Base-by-base conservation (phyloP, 2,113 vertebrate genomes). In the Ophthalmolycus amberensis region DNA sequence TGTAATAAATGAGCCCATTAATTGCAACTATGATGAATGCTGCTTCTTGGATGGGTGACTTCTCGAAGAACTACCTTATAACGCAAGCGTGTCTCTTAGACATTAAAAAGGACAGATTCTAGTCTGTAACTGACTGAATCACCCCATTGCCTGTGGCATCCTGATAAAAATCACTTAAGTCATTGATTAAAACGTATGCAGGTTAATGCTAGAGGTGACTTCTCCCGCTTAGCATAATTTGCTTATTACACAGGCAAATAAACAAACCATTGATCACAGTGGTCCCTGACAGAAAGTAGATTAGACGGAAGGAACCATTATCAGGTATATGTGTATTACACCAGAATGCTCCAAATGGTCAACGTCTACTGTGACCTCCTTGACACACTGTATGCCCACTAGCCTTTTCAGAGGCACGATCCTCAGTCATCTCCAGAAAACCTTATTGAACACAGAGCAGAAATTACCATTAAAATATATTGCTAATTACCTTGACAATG, bases 101-200 rank as follows among this genome's bases (percentile, higher is more conserved):
- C 69, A 85, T 83, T 83, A 84, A 82, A 77, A 88, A 83, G 86
- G 77, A 85, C 71, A 84, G 60, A 63, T 75, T 87, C 64, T 63
- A 72, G 72, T 83, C 69, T 48, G 69, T 75, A 79, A 71, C 73
- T 72, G 68, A 60, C 75, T 85, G 82, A 60, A 88, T 91, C 87
- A 87, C 90, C 75, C 79, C 75, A 80, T 76, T 89, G 91, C 89
- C 87, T 88, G 84, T 87, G 88, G 86, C 83, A 80, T 84, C 70
- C 85, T 86, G 90, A 91, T 92, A 91, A 91, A 92, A 93, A 94
- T 91, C 88, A 91, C 92, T 92, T 90, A 91, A 90, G 93, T 91
- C 91, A 93, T 94, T 92, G 92, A 94, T 94, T 94, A 90, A 93
- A 92, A 88, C 85, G 87, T 91, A 91, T 92, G 90, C 88, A 90